A percentile compares a stretch with the other conserved stretches of the same genome.
Evolutionary conservation across 2,113 vertebrate genomes (phyloP).

Genomic region (Phocoena phocoena): DNA sequence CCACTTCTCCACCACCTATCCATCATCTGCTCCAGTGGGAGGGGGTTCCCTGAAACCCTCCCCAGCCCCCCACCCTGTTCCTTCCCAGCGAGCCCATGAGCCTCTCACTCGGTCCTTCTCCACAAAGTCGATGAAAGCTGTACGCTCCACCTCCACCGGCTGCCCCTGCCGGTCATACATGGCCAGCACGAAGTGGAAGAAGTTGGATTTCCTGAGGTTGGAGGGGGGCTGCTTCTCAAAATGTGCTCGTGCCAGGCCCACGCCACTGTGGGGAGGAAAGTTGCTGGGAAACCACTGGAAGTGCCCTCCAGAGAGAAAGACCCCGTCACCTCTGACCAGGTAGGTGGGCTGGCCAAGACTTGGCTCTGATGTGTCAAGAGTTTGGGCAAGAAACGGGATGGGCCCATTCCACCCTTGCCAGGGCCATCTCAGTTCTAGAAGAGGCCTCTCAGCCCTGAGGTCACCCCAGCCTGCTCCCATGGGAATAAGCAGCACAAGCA

Average conservation of each 20-base stretch:
- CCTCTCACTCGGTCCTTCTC: conserved; percentile 95
- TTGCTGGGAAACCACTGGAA: background rate
- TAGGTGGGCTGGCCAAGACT: background rate
- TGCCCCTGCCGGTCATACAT: conserved; percentile 98
- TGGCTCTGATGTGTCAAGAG: background rate
- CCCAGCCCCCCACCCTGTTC: background rate
- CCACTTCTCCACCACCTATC: background rate
- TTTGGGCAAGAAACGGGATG: background rate
- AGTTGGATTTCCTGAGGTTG: conserved; percentile 98
- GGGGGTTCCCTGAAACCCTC: background rate
- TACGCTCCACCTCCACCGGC: conserved; percentile 97
- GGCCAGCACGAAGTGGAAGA: conserved; percentile 98
- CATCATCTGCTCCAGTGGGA: background rate
- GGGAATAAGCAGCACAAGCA: background rate
- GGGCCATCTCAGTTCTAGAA: background rate
- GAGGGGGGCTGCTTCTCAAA: conserved; percentile 98
- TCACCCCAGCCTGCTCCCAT: background rate
- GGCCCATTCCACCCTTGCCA: background rate
- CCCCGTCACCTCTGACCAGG: background rate
- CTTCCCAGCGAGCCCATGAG: conserved; percentile 33
- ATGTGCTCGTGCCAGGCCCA: conserved; percentile 94
- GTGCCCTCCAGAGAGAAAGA: background rate
- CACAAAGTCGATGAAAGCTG: conserved; percentile 96
- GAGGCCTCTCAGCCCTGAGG: background rate
- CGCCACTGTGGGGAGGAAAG: conserved; percentile 86